A percentile compares a stretch with the other conserved stretches of the same genome.
These are phyloP conservation scores for Plutella xylostella DNA, from an alignment of 2,888 invertebrate genomes.

Conservation along the genomic window DNA sequence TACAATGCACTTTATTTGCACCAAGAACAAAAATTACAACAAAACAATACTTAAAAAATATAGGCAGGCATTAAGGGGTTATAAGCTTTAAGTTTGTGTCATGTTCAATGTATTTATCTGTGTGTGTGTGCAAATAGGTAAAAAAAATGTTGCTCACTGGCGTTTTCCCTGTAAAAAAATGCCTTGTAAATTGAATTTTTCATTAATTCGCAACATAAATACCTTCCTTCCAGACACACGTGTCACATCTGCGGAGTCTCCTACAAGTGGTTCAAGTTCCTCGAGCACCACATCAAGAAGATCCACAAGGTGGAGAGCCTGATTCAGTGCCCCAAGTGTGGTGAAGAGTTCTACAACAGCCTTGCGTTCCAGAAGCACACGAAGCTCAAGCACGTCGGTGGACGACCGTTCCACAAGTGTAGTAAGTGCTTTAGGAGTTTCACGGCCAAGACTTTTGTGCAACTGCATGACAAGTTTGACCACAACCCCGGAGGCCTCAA, in stretches of 20 bases:
- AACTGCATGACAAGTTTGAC: conserved; percentile 4
- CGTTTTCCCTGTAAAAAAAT: too few species aligned
- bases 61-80: too few species aligned
- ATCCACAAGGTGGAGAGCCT: conserved; percentile 1
- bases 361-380: background rate
- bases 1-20: too few species aligned
- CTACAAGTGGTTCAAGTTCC: conserved; percentile 7
- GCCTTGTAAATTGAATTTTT: too few species aligned
- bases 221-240: background rate
- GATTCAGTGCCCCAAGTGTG: background rate
- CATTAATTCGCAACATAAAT: too few species aligned
- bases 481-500: background rate
- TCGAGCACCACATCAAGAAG: conserved; percentile 1
- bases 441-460: background rate
- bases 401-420: conserved; percentile 1
- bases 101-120: too few species aligned
- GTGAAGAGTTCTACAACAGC: conserved; percentile 5
- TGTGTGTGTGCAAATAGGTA: too few species aligned
- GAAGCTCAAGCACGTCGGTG: background rate
- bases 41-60: too few species aligned
- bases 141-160: too few species aligned
- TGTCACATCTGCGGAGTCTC: conserved; percentile 1
- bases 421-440: conserved; percentile 3
- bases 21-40: too few species aligned
- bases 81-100: too few species aligned